Evolutionary conservation across 92 coral and sea anemone species (phyloP).

Genomic region (Phenganax stokvisi): DNA sequence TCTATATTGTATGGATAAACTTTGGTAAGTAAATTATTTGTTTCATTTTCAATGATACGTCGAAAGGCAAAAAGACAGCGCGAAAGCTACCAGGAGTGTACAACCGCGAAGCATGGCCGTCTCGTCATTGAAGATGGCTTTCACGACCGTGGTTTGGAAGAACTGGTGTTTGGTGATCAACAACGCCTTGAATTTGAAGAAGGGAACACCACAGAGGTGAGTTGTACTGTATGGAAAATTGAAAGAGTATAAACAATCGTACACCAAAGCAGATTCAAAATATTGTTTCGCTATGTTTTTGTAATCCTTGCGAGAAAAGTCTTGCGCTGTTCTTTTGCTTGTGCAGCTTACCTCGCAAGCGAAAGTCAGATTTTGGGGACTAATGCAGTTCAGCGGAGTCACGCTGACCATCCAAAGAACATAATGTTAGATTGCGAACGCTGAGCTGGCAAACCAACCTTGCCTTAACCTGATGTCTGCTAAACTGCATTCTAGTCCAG

Average conservation of each 20-base stretch:
- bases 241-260: background rate
- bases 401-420: too few species aligned
- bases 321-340: too few species aligned
- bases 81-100: conserved; percentile 32
- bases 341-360: too few species aligned
- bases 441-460: too few species aligned
- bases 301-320: too few species aligned
- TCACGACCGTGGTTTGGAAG: conserved; percentile 57
- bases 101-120: conserved; percentile 4
- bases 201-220: conserved; percentile 15
- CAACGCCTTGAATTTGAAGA: conserved; percentile 43
- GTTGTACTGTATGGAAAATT: background rate
- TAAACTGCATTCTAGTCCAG: too few species aligned
- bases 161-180: conserved; percentile 75
- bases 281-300: background rate
- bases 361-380: too few species aligned
- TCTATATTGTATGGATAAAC: background rate
- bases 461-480: too few species aligned
- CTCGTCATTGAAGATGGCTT: conserved; percentile 26
- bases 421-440: too few species aligned
- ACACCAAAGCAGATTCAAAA: background rate
- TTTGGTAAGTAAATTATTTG: background rate
- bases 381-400: too few species aligned
- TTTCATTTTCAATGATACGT: conserved; percentile 54
- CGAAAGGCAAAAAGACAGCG: conserved; percentile 58